Evolutionary conservation across 2,888 invertebrate species (phyloP).

Genomic region (Biston betularia): DNA sequence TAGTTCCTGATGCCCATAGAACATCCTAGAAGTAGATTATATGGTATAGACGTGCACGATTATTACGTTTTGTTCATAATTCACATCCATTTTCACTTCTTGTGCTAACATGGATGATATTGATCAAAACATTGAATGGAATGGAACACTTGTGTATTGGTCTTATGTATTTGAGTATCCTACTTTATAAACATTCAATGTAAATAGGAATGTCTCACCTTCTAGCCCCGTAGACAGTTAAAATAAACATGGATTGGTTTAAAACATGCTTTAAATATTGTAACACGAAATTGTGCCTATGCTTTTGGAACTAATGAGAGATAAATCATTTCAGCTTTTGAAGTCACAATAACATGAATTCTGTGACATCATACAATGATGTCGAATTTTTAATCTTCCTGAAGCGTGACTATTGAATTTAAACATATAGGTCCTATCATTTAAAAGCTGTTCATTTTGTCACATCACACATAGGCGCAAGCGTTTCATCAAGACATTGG

Average conservation of each 20-base stretch:
- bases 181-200: slow-evolving; percentile 41
- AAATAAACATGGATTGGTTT: slow-evolving; percentile 41
- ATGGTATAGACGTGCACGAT: slow-evolving; percentile 56
- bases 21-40: slow-evolving; percentile 49
- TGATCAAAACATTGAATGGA: slow-evolving; percentile 36
- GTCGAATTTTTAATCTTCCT: slow-evolving; percentile 4
- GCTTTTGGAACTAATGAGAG: slow-evolving; percentile 69
- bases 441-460: slow-evolving; percentile 2
- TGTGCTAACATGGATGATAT: slow-evolving; percentile 52
- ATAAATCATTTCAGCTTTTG: slow-evolving; percentile 34
- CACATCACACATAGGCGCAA: slow-evolving; percentile 24
- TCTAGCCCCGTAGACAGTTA: slow-evolving; percentile 23
- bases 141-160: slow-evolving; percentile 32
- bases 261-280: slow-evolving; percentile 56
- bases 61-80: slow-evolving; percentile 44
- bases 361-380: slow-evolving; percentile 25
- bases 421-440: slow-evolving; percentile 1
- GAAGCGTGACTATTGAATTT: slow-evolving; percentile 1
- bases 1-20: slow-evolving; percentile 42
- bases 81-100: slow-evolving; percentile 48
- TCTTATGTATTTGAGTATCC: slow-evolving; percentile 36
- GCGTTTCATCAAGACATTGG: slow-evolving; percentile 19
- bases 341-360: slow-evolving; percentile 35
- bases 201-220: slow-evolving; percentile 52
- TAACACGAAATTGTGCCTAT: slow-evolving; percentile 57